Evolutionary conservation across 2,113 vertebrate species (phyloP), one percentile per base, ranked within the genome.

Genomic region (Australoheros scitulus): DNA sequence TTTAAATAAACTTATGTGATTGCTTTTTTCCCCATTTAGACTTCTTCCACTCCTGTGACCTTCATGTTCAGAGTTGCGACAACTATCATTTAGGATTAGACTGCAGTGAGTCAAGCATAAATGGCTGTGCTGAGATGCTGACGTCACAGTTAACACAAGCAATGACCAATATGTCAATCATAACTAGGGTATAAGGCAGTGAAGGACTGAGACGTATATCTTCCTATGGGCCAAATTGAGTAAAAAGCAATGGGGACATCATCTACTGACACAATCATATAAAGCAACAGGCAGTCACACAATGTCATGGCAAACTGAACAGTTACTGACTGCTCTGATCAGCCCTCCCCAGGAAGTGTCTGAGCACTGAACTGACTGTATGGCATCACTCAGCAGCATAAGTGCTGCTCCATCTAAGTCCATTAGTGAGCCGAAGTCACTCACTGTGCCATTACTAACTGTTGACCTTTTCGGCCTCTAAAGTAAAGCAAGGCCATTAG

Each of bases 371-470:
- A 15, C 77, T 85, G 77, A 72, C 81, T 81, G 88, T 72, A 82
- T 82, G 83, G 61, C 82, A 85, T 82, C 74, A 29, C 77, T 90
- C 61, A 75, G 77, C 74, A 64, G 79, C 29, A 77, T 22, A 76
- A 84, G 87, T 43, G 47, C 80, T 15, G 84, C 89, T 87, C 85
- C 61, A 89, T 88, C 75, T 88, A 86, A 91, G 83, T 83, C 92
- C 88, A 94, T 92, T 92, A 93, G 83, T 56, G 47, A 4, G 7
- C 36, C 80, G 77, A 80, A 79, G 86, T 92, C 92, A 75, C 89
- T 77, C 87, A 22, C 70, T 85, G 84, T 79, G 61, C 56, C 84
- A n/a, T 79, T 85, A 87, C 80, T 88, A 88, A 88, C 81, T 50
- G 77, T 70, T 89, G 85, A 92, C 89, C 86, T 83, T 88, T 88